Conservation (phyloP, 2,888 invertebrate genomes). For the Hydrotaea diabolus region DNA sequence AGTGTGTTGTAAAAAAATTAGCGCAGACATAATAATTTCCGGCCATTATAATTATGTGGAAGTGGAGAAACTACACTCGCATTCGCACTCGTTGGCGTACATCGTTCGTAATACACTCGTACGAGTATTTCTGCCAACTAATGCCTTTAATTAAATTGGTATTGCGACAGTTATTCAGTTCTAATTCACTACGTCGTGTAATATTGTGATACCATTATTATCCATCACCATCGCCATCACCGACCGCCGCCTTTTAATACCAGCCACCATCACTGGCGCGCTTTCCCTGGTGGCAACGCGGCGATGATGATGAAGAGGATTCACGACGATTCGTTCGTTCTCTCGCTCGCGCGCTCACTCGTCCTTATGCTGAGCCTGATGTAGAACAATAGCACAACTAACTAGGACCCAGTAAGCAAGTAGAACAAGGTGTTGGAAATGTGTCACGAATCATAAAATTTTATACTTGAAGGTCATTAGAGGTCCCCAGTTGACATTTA, state of each 20-base stretch:
- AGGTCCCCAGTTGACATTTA: slow-evolving; percentile 59
- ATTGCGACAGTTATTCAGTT: slow-evolving; percentile 22
- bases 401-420: background rate
- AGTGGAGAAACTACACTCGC: background rate
- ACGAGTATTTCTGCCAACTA: background rate
- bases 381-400: background rate
- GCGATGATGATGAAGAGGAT: too few species aligned
- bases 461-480: slow-evolving; percentile 55
- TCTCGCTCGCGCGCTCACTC: too few species aligned
- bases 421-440: slow-evolving; percentile 56
- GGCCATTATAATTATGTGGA: slow-evolving; percentile 37
- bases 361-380: too few species aligned
- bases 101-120: background rate
- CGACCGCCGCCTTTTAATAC: background rate
- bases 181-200: background rate
- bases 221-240: background rate
- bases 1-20: slow-evolving; percentile 24
- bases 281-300: background rate
- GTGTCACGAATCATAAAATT: slow-evolving; percentile 62
- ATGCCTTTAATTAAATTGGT: slow-evolving; percentile 30
- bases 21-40: slow-evolving; percentile 41
- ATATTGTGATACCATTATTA: slow-evolving; percentile 23
- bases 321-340: too few species aligned
- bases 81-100: background rate
- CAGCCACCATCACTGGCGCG: background rate